Evolutionary conservation across 2,888 invertebrate genomes (phyloP).

Genomic region (Hemicrepidius hirtus): DNA sequence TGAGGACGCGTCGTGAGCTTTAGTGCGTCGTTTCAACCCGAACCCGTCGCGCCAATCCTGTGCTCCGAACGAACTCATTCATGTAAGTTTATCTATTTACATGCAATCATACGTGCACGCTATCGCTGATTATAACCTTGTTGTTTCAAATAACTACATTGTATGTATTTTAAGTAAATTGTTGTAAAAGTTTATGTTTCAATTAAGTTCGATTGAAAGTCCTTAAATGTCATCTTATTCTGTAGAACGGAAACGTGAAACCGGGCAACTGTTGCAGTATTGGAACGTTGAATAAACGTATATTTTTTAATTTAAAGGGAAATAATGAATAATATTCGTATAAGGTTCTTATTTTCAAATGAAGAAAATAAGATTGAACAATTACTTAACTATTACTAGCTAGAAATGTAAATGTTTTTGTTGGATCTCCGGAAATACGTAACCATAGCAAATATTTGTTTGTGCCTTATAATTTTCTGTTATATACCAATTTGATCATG

Average conservation of each 20-base stretch:
- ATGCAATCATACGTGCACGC: conserved; percentile 23
- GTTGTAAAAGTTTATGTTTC: too few species aligned
- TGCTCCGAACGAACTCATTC: conserved; percentile 48
- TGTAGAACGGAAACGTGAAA: background rate
- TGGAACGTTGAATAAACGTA: background rate
- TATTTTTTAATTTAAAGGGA: too few species aligned
- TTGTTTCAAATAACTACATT: conserved; percentile 7
- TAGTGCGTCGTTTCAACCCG: conserved; percentile 55
- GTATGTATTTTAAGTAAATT: background rate
- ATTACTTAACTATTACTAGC: too few species aligned
- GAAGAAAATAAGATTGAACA: too few species aligned
- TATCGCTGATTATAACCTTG: conserved; percentile 18
- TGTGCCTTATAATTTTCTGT: too few species aligned
- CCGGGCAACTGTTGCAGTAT: background rate
- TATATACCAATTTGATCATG: too few species aligned
- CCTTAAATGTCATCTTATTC: background rate
- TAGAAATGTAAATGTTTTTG: too few species aligned
- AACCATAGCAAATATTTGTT: too few species aligned
- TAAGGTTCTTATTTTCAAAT: too few species aligned
- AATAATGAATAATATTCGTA: too few species aligned
- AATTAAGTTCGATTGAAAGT: background rate
- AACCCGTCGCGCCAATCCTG: conserved; percentile 51
- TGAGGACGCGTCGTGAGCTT: conserved; percentile 53
- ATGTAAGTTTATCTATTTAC: conserved; percentile 53
- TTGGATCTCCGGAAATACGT: too few species aligned